Evolutionary conservation across 2,888 invertebrate genomes (phyloP), one percentile per base, ranked within the genome.

Genomic region (Agrypnus murinus): DNA sequence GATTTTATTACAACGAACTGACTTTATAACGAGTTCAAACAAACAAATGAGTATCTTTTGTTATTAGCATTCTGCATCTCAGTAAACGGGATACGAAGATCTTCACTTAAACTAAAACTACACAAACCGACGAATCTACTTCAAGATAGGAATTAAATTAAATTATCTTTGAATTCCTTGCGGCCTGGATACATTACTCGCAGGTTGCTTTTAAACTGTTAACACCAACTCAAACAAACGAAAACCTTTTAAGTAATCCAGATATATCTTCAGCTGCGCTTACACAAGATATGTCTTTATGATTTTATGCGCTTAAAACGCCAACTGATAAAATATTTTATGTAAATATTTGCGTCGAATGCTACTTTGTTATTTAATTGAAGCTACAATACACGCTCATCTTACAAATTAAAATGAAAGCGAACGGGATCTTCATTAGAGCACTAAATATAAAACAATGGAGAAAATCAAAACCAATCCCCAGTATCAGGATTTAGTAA

Each of bases 1-100:
- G 80, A 80, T 81, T 81, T 81, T 81, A 81, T 81, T 81, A 79
- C 81, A 78, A 75, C 74, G 77, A 75, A 77, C 80, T 78, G 81
- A 81, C 81, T 81, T 81, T 80, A 79, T 81, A 81, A 81, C 80
- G 80, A 80, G 80, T 79, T 77, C 74, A 75, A 72, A 73, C 77
- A 77, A 78, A 80, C 77, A 77, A 77, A 77, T 74, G 76, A 72
- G 70, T 74, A 75, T 77, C 58, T 67, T 65, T 62, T 59, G 66
- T 72, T 69, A 77, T 78, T 78, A 77, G 75, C 74, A 77, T 77
- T 74, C 75, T 70, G 64, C 69, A 71, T 69, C 70, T 73, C 19
- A 31, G 55, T 10, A 36, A 34, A 48, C 25, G 48, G 40, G 3
- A 40, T 40, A 7, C 10, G 12, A 40, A 36, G 40, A 40, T 40